A percentile compares a stretch with the other conserved stretches of the same genome.
phyloP scores from a whole-genome alignment of 2,113 vertebrate genomes.

The Aramus guarauna region DNA sequence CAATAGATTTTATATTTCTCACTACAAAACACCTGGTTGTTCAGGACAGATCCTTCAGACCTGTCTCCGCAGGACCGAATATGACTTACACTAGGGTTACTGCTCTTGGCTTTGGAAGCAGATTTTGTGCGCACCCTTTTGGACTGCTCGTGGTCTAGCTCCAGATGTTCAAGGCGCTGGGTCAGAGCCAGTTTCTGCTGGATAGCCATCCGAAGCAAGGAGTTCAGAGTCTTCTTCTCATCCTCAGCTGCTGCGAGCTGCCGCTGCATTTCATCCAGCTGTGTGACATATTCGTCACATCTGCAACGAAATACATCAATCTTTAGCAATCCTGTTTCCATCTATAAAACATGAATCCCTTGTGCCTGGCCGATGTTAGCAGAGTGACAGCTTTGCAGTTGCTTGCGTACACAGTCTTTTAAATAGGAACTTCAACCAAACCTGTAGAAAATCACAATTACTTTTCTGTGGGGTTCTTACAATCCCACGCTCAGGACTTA shows the following conservation, averaged over 20 bases:
- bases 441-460: background rate
- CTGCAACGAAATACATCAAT: slow-evolving; percentile 63
- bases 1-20: slow-evolving; percentile 99
- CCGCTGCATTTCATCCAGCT: slow-evolving; percentile 97
- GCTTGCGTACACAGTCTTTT: background rate
- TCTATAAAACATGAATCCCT: background rate
- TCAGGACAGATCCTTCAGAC: slow-evolving; percentile 79
- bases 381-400: background rate
- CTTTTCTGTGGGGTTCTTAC: background rate
- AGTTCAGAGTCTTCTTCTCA: slow-evolving; percentile 98
- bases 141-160: slow-evolving; percentile 91
- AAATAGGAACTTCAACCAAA: background rate
- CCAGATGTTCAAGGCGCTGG: slow-evolving; percentile 94
- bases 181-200: slow-evolving; percentile 98
- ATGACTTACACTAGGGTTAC: slow-evolving; percentile 89
- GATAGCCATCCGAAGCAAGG: slow-evolving; percentile 96
- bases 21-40: slow-evolving; percentile 88
- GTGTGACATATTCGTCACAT: slow-evolving; percentile 95
- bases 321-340: background rate
- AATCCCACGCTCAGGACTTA: background rate
- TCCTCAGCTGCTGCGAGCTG: slow-evolving; percentile 95
- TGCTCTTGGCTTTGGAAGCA: slow-evolving; percentile 81
- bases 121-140: slow-evolving; percentile 84
- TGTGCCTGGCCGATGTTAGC: rapidly evolving
- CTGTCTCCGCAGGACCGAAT: slow-evolving; percentile 81